phyloP scores from a whole-genome alignment of 92 coral and sea anemone species.

The Phenganax subtilis region DNA sequence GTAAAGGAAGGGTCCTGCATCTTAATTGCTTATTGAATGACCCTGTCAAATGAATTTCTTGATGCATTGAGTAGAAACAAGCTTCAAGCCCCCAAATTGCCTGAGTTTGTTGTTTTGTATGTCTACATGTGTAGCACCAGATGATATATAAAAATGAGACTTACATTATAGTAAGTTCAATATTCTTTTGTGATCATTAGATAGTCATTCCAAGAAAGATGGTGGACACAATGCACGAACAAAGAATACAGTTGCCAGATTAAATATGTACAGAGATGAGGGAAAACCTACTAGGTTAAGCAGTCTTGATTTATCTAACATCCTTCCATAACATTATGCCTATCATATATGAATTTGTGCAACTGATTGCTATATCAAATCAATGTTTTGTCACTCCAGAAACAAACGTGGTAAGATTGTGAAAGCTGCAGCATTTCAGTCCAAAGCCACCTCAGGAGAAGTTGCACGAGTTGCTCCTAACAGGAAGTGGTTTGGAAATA shows the following conservation, averaged over 20 bases:
- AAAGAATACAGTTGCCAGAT: slow-evolving; percentile 71
- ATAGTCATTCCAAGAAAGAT: slow-evolving; percentile 71
- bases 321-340: not conserved
- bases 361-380: not conserved
- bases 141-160: too few species aligned
- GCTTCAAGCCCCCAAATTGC: too few species aligned
- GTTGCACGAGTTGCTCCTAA: slow-evolving; percentile 96
- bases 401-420: slow-evolving; percentile 77
- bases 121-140: too few species aligned
- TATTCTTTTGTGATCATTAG: not conserved
- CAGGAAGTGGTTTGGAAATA: slow-evolving; percentile 97
- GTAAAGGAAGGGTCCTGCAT: too few species aligned
- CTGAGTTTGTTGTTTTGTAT: too few species aligned
- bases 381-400: slow-evolving; percentile 35
- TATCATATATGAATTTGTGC: not conserved
- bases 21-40: too few species aligned
- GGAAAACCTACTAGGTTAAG: slow-evolving; percentile 80
- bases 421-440: slow-evolving; percentile 86
- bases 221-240: slow-evolving; percentile 82
- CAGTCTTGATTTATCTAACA: not conserved
- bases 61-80: too few species aligned
- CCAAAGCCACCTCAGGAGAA: slow-evolving; percentile 69
- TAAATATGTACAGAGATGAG: slow-evolving; percentile 89
- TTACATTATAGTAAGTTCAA: too few species aligned
- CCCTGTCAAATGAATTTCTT: too few species aligned